Evolutionary conservation across 2,113 vertebrate species (phyloP), one percentile per base, ranked within the genome.

Genomic region (Empidonax alnorum): DNA sequence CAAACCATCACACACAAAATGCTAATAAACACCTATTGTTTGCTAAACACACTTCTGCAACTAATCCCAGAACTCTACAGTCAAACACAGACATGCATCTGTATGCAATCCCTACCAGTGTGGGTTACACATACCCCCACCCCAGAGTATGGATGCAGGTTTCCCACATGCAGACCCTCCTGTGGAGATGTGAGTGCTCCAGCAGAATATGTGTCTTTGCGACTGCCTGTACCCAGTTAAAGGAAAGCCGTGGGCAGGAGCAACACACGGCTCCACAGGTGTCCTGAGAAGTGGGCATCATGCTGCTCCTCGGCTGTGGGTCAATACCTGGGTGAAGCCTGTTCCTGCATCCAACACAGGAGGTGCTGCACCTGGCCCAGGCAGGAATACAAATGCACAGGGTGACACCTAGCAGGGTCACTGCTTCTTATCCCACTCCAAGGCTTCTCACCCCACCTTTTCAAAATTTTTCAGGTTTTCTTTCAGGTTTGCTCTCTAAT

Each of bases 191-290:
- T 16, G 35, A 10, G 9, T 68, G 21, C 62, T 80, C 39, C 42
- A n/a, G 8, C 7, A 33, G 5, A 50, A 12, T 10, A 1, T 2
- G 23, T 1, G 7, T 21, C 22, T 14, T 56, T 41, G 16, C 10
- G 13, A 17, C 16, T 49, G 30, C 14, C 14, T 30, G 16, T 8
- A 18, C 7, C 35, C 12, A 42, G 58, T 9, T 65, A 25, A 42
- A n/a, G 15, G 14, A 76, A 19, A 14, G 10, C 4, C 9, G 3
- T 9, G 17, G 49, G 13, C 16, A 67, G 49, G 14, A 42, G 30
- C 3, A 35, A 19, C 0, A 0, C 0, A 1, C 2, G 3, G 10
- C 5, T 19, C 10, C 10, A 2, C 9, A 4, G 1, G 1, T 5
- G 17, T 15, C 33, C 44, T 42, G 23, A 8, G 11, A 33, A 56